Percentiles rank a stretch among this genome's conserved stretches.
Conservation (phyloP, 2,113 vertebrate genomes). For the Tinamus guttatus region DNA sequence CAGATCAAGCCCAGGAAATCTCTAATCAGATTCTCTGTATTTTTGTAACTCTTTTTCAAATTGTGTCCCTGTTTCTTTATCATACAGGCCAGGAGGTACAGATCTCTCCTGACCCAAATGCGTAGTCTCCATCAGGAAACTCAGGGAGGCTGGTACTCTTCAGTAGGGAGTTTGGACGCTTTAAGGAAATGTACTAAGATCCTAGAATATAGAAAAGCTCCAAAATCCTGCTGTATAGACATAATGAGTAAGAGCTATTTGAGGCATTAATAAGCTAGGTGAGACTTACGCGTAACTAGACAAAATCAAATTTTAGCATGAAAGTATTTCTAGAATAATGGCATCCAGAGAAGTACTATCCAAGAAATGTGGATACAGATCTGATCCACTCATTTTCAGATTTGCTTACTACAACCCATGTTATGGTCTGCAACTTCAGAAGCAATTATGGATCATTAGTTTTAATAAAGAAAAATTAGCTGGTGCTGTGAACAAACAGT, state of each 20-base stretch:
- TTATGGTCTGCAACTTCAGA: not conserved
- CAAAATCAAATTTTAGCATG: not conserved
- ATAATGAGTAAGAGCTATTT: not conserved
- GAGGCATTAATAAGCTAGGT: not conserved
- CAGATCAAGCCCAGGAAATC: not conserved
- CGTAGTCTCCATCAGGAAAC: not conserved
- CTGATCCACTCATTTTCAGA: not conserved
- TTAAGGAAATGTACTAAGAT: not conserved
- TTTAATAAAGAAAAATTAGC: conserved; percentile 31
- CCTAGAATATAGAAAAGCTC: not conserved
- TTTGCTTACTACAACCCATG: not conserved
- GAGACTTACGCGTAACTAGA: not conserved
- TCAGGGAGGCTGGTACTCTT: not conserved
- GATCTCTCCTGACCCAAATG: fast-evolving
- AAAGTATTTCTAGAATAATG: not conserved
- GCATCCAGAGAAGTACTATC: not conserved
- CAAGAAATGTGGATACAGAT: not conserved
- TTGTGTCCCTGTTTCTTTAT: not conserved
- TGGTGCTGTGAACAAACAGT: not conserved
- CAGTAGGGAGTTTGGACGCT: not conserved
- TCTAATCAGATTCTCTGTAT: not conserved
- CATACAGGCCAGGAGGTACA: not conserved
- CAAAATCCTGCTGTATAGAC: not conserved
- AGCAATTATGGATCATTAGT: conserved; percentile 8
- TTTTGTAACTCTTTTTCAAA: not conserved